A percentile compares a stretch with the other conserved stretches of the same genome.
phyloP scores from a whole-genome alignment of 2,113 vertebrate genomes.

The mouse (Mus musculus) region GRCm39 chr11:76309001-76309500 shows the following conservation, averaged over 20 bases:
- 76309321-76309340: slow-evolving; percentile 66
- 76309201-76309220: slow-evolving; percentile 64
- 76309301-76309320: slow-evolving; percentile 80
- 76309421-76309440: slow-evolving; percentile 70
- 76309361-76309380: neutral
- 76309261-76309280: slow-evolving; percentile 36
- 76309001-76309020: too few species aligned
- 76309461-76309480: slow-evolving; percentile 64
- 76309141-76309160: slow-evolving; percentile 71
- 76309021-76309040: neutral
- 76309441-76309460: slow-evolving; percentile 75
- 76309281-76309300: slow-evolving; percentile 72
- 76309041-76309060: neutral
- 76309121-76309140: slow-evolving; percentile 58
- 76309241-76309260: slow-evolving; percentile 62
- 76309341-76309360: neutral
- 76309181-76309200: slow-evolving; percentile 58
- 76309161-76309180: slow-evolving; percentile 60
- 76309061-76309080: slow-evolving; percentile 49
- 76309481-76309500: slow-evolving; percentile 78
- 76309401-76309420: slow-evolving; percentile 35
- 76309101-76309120: slow-evolving; percentile 67
- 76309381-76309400: neutral
- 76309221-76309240: slow-evolving; percentile 68
- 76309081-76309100: slow-evolving; percentile 68